Base-by-base conservation (phyloP, 2,113 vertebrate genomes). In the Melanostigma gelatinosum region DNA sequence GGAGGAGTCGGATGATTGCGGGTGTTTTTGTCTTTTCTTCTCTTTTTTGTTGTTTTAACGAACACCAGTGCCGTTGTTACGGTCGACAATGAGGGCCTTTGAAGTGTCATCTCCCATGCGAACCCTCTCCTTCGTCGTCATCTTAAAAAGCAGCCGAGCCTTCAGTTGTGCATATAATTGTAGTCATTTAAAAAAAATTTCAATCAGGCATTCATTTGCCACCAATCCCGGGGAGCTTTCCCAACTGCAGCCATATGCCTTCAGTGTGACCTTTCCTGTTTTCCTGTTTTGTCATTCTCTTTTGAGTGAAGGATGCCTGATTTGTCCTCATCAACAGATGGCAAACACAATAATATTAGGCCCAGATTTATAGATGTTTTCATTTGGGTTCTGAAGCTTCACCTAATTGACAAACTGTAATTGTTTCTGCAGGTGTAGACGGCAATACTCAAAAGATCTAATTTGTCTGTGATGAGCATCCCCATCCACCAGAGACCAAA, bases 381-480 rank as follows among this genome's bases (percentile, higher is more conserved):
- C 16, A 44, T 72, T 89, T 44, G 66, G 38, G 63, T 73, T 79
- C 61, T 65, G 32, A 60, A 85, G 82, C 68, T 48, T 68, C 40
- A 8, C 34, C 32, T 13, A 64, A 44, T 77, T 88, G 72, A 81
- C 76, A 12, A 55, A 52, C 72, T 80, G 66, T 89, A 89, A 60
- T 84, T 93, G 88, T 92, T 85, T 93, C 87, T 85, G 80, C 93
- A 94, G 94, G 91, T 92, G 85, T 80, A 89, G 87, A 91, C 92
- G 84, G 83, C 87, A 88, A 86, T 90, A 94, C 93, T 93, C 93
- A 67, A 83, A 92, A 93, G 91, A 92, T 93, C 92, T 91, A 76
- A 94, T 95, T 93, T 92, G 88, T 87, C 91, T 95, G 94, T 94
- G 92, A 95, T 95, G 94, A 95, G 89, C 92, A 93, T 92, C 93